A percentile compares a stretch with the other conserved stretches of the same genome.
Conservation (phyloP, 1,140 invertebrate species). For the Macrostomum lignano region DNA sequence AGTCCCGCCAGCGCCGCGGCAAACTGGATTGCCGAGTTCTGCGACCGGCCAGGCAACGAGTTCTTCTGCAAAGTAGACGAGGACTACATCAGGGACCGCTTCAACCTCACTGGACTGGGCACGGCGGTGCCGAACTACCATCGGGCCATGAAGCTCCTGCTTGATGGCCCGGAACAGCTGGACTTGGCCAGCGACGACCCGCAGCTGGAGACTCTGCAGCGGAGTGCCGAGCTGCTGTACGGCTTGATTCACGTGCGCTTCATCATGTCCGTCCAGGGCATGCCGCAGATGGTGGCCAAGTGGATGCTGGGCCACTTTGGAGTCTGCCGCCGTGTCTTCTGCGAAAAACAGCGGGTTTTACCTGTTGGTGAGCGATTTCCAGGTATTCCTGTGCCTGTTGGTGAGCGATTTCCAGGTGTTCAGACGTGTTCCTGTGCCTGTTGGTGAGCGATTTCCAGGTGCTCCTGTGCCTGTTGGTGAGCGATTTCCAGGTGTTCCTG, state of each 20-base stretch:
- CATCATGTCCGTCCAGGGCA: slow-evolving; percentile 3
- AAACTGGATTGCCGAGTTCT: neutral
- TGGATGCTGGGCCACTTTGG: slow-evolving; percentile 3
- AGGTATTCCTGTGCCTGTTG: no score
- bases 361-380: no score
- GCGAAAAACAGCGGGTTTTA: slow-evolving; percentile 87
- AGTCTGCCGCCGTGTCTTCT: slow-evolving; percentile 37
- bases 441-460: no score
- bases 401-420: no score
- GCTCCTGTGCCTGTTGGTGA: no score
- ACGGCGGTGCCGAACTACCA: neutral
- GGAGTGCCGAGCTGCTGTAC: neutral
- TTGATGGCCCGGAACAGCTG: no score
- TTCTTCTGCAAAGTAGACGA: slow-evolving; percentile 3
- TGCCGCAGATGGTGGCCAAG: slow-evolving; percentile 3
- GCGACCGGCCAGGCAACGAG: slow-evolving; percentile 2
- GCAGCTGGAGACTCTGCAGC: neutral
- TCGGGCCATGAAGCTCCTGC: neutral
- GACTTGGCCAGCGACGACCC: no score
- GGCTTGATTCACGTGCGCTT: slow-evolving; percentile 6
- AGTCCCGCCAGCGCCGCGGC: no score
- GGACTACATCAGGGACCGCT: slow-evolving; percentile 4
- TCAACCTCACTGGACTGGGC: slow-evolving; percentile 4
- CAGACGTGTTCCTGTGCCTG: no score
- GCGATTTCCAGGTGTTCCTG: no score